Evolutionary conservation across 2,113 vertebrate species (phyloP).

Genomic region (Panthera leo): DNA sequence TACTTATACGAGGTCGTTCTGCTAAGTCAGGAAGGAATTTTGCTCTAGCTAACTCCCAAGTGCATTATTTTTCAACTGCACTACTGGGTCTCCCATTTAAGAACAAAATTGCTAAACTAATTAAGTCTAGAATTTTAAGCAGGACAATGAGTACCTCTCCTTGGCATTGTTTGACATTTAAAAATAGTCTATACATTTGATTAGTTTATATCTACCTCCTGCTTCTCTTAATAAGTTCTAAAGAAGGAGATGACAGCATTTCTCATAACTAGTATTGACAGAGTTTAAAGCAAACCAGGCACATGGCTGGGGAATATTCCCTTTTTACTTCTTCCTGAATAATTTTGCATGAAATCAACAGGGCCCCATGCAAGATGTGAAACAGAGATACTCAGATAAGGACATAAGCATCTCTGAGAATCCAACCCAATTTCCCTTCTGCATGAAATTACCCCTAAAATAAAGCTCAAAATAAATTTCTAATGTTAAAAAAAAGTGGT

Average conservation of each 20-base stretch:
- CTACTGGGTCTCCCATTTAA: neutral
- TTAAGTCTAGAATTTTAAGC: neutral
- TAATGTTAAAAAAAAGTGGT: neutral
- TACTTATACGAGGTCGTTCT: neutral
- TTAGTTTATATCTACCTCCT: neutral
- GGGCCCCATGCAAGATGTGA: neutral
- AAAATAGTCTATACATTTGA: neutral
- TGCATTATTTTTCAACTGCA: neutral
- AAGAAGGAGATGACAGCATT: neutral
- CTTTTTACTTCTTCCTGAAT: neutral
- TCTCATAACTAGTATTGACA: neutral
- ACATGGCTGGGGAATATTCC: neutral
- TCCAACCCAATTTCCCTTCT: neutral
- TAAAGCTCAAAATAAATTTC: neutral
- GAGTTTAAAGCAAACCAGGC: neutral
- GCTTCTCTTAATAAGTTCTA: neutral
- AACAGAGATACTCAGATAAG: neutral
- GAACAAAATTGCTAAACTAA: neutral
- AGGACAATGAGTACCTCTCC: neutral
- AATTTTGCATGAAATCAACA: conserved; percentile 31
- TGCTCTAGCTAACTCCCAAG: neutral
- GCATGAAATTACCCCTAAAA: conserved; percentile 20
- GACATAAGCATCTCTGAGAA: neutral
- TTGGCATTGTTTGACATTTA: conserved; percentile 17
- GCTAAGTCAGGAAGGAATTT: neutral